Evolutionary conservation across 2,888 invertebrate species (phyloP), one percentile per base, ranked within the genome.

Genomic region (Cheilosia impressa): DNA sequence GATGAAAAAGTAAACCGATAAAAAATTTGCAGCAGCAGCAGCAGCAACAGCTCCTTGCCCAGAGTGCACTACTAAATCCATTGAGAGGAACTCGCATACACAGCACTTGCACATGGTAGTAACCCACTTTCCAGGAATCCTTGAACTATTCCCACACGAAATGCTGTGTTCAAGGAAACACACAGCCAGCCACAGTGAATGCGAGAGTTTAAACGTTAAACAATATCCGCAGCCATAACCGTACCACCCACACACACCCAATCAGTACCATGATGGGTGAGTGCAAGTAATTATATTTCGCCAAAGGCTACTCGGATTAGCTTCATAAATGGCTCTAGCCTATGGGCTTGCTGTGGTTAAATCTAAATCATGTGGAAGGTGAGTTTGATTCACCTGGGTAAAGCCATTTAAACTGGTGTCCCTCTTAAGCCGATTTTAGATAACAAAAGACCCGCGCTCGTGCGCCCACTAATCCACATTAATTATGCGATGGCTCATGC

Each of bases 111-210:
- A 22, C 31, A 19, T 38, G 41, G 41, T 41, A 75, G 69, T 65
- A 62, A 77, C 81, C 81, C 63, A 77, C 77, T 71, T 82, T 81
- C 38, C 34, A 17, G 34, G 47, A 41, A 71, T 77, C 81, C 81
- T 82, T 82, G 77, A 82, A 82, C 81, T 75, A 24, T 75, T 58
- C 60, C 60, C 52, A 53, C 60, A 76, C 63, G 57, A 63, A 50
- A 27, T 41, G 22, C 34, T 78, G 53, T 55, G 41, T 10, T 45
- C 60, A 58, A 52, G 52, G 52, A 52, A 24, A 52, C 52, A 7
- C 19, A 17, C 19, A 66, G 69, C 22, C 47, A 55, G 62, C 15
- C 24, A 43, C n/a, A 60, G 50, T 52, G n/a, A 53, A 7, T 60
- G 41, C 22, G 17, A 60, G 15, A 58, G 45, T 63, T 45, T 45